phyloP scores from a whole-genome alignment of 30 jellyfish, hydroid and myxozoan species.

The Pelagia noctiluca region DNA sequence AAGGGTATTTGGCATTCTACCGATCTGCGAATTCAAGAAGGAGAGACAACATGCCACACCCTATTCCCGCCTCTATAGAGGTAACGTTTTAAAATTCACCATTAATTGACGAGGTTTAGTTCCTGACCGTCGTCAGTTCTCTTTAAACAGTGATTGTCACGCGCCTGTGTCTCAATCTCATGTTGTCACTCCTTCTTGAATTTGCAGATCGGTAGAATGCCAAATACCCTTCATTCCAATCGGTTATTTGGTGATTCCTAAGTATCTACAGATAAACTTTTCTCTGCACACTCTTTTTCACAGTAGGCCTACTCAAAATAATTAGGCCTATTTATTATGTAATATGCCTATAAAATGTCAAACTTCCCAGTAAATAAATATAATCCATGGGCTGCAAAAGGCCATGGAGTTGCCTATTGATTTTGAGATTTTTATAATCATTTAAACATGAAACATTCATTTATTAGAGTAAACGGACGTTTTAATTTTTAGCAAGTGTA shows the following conservation, averaged over 20 bases:
- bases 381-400: background rate
- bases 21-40: slow-evolving; percentile 18
- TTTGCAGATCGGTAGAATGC: too few relatives aligned
- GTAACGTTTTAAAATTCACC: slow-evolving; percentile 15
- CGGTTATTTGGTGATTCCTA: too few relatives aligned
- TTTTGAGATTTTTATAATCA: background rate
- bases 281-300: background rate
- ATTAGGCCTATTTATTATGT: background rate
- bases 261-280: background rate
- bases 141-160: slow-evolving; percentile 47
- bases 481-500: background rate
- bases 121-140: slow-evolving; percentile 30
- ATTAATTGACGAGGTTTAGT: slow-evolving; percentile 31
- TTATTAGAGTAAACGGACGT: background rate
- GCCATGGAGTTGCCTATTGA: background rate
- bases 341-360: background rate
- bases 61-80: slow-evolving; percentile 29
- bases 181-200: slow-evolving; percentile 48
- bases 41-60: slow-evolving; percentile 53
- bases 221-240: too few relatives aligned
- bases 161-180: slow-evolving; percentile 45
- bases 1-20: slow-evolving; percentile 32
- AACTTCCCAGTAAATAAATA: background rate
- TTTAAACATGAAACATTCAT: background rate
- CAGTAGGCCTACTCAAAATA: background rate